phyloP scores from a whole-genome alignment of 2,797 vertebrate genomes.

The Characodon lateralis region DNA sequence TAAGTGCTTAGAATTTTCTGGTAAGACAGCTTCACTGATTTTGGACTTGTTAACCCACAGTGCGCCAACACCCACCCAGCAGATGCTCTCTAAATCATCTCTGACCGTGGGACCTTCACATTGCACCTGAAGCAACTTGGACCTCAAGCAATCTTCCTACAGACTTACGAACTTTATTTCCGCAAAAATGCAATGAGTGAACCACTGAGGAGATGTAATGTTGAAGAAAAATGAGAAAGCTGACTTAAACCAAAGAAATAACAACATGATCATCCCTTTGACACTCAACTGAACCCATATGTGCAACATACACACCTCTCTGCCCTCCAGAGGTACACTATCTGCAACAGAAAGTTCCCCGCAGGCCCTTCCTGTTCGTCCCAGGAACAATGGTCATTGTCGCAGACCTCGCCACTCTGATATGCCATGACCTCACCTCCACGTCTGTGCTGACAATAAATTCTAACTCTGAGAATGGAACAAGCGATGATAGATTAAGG shows the following conservation, averaged over 20 bases:
- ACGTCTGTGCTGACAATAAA: slow-evolving; percentile 78
- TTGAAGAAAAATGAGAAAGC: slow-evolving; percentile 1
- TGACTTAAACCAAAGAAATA: slow-evolving; percentile 40
- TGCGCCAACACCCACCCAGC: neutral
- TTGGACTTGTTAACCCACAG: neutral
- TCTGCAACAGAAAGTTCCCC: slow-evolving; percentile 80
- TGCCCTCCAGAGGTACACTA: slow-evolving; percentile 71
- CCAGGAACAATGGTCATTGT: slow-evolving; percentile 86
- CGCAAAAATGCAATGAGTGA: too few relatives aligned
- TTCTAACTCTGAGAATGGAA: slow-evolving; percentile 78
- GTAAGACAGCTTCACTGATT: neutral
- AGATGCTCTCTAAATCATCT: neutral
- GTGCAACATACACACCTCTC: slow-evolving; percentile 32
- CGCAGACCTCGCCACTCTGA: slow-evolving; percentile 49
- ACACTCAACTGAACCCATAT: slow-evolving; percentile 33
- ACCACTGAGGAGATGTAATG: neutral
- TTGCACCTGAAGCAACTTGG: neutral
- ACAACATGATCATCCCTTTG: slow-evolving; percentile 14
- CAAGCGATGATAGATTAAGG: slow-evolving; percentile 77
- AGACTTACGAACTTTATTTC: neutral
- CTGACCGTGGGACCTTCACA: neutral
- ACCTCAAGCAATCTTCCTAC: neutral
- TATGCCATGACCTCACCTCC: slow-evolving; percentile 85
- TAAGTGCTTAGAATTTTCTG: neutral
- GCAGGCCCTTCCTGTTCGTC: slow-evolving; percentile 81